phyloP scores from a whole-genome alignment of 2,888 invertebrate species.

The Tiliacea aurago region DNA sequence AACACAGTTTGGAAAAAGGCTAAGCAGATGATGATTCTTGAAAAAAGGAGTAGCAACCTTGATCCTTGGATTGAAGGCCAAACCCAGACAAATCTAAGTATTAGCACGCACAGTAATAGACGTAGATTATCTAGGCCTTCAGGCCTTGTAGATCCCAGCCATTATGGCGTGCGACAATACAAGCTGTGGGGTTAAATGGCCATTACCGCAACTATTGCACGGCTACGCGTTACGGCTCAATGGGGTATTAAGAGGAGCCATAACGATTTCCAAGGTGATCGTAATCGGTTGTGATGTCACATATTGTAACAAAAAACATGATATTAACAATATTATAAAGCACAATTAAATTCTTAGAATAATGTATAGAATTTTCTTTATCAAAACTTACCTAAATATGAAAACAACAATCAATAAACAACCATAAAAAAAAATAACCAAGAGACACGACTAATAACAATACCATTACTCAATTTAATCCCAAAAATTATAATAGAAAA shows the following conservation, averaged over 20 bases:
- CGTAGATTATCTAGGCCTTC: conserved; percentile 39
- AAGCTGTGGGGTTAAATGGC: conserved; percentile 44
- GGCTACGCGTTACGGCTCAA: conserved; percentile 39
- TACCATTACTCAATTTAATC: conserved; percentile 59
- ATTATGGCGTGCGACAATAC: conserved; percentile 52
- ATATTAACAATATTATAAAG: conserved; percentile 7
- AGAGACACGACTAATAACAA: conserved; percentile 47
- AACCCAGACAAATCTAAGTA: conserved; percentile 13
- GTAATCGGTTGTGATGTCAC: conserved; percentile 36
- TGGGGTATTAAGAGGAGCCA: conserved; percentile 43
- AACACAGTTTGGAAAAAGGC: no score
- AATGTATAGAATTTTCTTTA: neutral
- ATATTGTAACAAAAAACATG: conserved; percentile 1
- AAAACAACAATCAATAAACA: conserved; percentile 38
- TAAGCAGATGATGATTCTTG: no score
- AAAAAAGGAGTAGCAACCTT: neutral
- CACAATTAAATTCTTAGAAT: neutral
- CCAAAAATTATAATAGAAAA: conserved; percentile 54
- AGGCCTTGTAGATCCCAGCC: conserved; percentile 39
- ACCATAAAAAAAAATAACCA: conserved; percentile 29
- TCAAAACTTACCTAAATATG: neutral
- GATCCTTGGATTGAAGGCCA: neutral
- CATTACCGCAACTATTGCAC: conserved; percentile 51
- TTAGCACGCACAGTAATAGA: conserved; percentile 12
- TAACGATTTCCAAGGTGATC: conserved; percentile 42